Base-by-base conservation (phyloP, 2,797 vertebrate species). In the Rhadinocentrus ornatus region DNA sequence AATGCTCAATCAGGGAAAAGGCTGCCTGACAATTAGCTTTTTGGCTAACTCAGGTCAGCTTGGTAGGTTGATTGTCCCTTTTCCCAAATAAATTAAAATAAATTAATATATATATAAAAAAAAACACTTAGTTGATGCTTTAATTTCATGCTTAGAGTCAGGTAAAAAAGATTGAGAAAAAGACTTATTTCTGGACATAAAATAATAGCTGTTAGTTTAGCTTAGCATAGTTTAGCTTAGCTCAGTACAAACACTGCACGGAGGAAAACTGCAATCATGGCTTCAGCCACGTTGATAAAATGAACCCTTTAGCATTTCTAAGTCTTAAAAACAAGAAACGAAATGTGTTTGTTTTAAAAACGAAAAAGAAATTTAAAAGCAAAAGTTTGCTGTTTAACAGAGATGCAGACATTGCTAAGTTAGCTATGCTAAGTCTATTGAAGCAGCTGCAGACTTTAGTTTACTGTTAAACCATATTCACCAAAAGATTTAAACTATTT, bases 401-500 rank as follows among this genome's bases (percentile, higher is more conserved):
- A 20, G 7, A 20, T 20, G n/a, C 18, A n/a, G 27, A 18, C 16
- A 32, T 26, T 55, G 5, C 12, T 18, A 32, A 3, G 5, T 41
- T 60, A 20, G 48, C 26, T 22, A 13, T 31, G 10, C 54, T 58
- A 48, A 46, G 16, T 34, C 34, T 31, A 58, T 13, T 54, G 11
- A 26, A 53, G n/a, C 9, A 26, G 50, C 50, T 5, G 11, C 2
- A 37, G 46, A 7, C 6, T 26, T 53, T 18, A 53, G 32, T 15
- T 65, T 6, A 22, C 3, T 53, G 27, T 69, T 31, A 32, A 9
- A 37, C 20, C 4, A 1, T 31, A 39, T 61, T 79, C 39, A 35
- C 15, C 7, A 54, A 68, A 78, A 71, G 15, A 32, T 20, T 44
- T 10, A 2, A 65, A 54, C 55, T 27, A 35, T 27, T 50, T 32